These are phyloP conservation scores for Manacus vitellinus DNA, from an alignment of 2,113 vertebrate species.

Conservation along the genomic window DNA sequence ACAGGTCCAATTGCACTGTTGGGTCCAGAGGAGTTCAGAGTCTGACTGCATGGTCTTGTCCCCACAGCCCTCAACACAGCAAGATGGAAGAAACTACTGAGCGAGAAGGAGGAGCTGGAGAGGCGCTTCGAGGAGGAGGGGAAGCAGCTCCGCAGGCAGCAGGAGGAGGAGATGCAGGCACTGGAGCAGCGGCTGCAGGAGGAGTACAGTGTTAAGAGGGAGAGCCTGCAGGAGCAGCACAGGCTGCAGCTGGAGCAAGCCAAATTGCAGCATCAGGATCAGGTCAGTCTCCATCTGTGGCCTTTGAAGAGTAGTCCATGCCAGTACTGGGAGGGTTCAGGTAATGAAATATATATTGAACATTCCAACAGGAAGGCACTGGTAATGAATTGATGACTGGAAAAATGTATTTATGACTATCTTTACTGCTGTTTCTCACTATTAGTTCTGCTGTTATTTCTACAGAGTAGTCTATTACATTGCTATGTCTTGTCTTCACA, in stretches of 20 bases:
- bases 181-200: conserved; percentile 82
- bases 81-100: conserved; percentile 86
- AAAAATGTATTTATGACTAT: background rate
- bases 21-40: background rate
- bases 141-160: conserved; percentile 76
- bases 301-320: background rate
- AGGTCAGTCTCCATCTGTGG: conserved; percentile 73
- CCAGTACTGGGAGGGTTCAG: background rate
- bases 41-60: background rate
- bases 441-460: background rate
- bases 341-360: background rate
- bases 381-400: background rate
- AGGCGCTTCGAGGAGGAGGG: conserved; percentile 82
- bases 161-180: conserved; percentile 81
- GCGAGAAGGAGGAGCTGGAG: conserved; percentile 90
- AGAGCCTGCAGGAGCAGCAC: conserved; percentile 78
- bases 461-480: background rate
- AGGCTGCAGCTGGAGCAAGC: conserved; percentile 61
- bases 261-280: conserved; percentile 75
- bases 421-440: background rate
- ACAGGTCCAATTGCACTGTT: background rate
- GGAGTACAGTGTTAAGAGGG: conserved; percentile 69
- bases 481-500: background rate
- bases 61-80: conserved; percentile 82
- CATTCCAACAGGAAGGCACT: background rate